These are phyloP conservation scores for Tenthredo scrophulariae DNA, from an alignment of 2,888 invertebrate species.

Conservation along the genomic window DNA sequence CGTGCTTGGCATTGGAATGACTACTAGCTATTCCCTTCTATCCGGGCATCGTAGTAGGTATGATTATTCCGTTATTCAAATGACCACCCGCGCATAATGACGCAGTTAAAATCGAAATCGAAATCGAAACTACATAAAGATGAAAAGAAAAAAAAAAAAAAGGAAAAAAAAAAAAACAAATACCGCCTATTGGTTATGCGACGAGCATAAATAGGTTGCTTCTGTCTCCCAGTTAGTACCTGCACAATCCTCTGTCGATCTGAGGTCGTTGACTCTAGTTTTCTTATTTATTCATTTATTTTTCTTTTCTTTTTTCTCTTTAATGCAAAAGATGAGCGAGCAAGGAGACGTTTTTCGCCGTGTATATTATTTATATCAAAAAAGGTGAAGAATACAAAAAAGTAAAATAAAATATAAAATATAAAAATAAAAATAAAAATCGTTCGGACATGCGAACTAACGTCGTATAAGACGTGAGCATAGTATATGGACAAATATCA, in stretches of 20 bases:
- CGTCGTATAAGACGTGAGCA: neutral
- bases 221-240: neutral
- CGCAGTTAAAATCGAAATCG: neutral
- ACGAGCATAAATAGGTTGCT: neutral
- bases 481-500: neutral
- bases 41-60: slow-evolving; percentile 23
- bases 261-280: slow-evolving; percentile 6
- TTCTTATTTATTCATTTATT: neutral
- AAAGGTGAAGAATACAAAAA: no score
- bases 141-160: neutral
- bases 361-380: neutral
- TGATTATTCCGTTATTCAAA: slow-evolving; percentile 25
- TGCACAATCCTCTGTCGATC: neutral
- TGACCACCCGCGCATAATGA: slow-evolving; percentile 13
- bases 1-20: slow-evolving; percentile 15
- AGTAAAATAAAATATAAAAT: neutral
- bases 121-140: neutral
- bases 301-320: neutral
- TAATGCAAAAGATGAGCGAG: neutral
- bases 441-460: neutral
- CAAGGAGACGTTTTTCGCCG: neutral
- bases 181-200: neutral
- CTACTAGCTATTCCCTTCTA: neutral
- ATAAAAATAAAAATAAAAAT: neutral
- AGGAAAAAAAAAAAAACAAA: neutral